Conservation (phyloP, 1,140 invertebrate genomes). For the Camponotus pennsylvanicus region DNA sequence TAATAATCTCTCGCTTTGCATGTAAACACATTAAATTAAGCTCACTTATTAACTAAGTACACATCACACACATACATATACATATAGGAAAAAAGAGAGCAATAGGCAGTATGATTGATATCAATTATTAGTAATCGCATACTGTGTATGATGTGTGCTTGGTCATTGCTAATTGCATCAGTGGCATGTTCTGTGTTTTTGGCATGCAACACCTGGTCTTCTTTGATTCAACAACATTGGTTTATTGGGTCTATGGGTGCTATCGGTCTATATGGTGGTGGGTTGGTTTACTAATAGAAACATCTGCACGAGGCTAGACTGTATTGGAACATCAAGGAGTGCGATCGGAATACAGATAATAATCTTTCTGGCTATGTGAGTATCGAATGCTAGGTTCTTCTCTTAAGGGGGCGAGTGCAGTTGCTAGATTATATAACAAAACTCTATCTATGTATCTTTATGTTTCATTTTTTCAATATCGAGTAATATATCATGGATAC, state of each 20-base stretch:
- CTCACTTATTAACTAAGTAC: conserved; percentile 75
- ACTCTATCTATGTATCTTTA: no score
- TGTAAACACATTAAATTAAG: conserved; percentile 71
- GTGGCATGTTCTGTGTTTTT: conserved; percentile 86
- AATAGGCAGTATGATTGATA: conserved; percentile 40
- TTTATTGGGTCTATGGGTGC: conserved; percentile 79
- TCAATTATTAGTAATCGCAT: conserved; percentile 40
- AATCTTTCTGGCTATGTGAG: conserved; percentile 83
- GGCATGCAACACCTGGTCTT: conserved; percentile 81
- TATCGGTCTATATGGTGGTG: conserved; percentile 84
- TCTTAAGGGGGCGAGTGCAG: background rate
- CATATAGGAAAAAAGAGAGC: background rate
- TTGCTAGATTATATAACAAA: no score
- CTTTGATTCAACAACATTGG: conserved; percentile 80
- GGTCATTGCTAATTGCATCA: conserved; percentile 84
- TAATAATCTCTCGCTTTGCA: conserved; percentile 77
- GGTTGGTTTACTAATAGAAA: conserved; percentile 88
- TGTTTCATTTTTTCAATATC: no score
- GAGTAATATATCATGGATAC: no score
- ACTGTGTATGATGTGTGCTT: conserved; percentile 81
- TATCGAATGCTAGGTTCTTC: conserved; percentile 71
- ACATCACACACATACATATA: conserved; percentile 60
- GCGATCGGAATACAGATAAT: conserved; percentile 82
- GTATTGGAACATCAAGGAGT: conserved; percentile 87
- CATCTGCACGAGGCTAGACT: conserved; percentile 88